Evolutionary conservation across 2,797 vertebrate species (phyloP), one percentile per base, ranked within the genome.

Genomic region (Novumbra hubbsi): DNA sequence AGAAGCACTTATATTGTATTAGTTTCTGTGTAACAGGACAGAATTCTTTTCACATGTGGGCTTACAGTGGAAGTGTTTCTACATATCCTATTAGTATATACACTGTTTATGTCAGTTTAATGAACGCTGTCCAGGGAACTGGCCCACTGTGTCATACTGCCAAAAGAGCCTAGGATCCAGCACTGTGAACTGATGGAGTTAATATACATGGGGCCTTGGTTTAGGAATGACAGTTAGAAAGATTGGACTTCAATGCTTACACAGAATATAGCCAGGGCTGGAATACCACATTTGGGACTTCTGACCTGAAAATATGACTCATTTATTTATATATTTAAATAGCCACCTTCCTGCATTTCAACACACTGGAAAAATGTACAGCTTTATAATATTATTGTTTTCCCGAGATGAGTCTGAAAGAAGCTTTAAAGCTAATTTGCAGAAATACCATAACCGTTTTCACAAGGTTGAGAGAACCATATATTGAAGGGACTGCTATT

Each of bases 111-210:
- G 4, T 63, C 1, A 21, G 27, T 63, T 63, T 15, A 24, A 14
- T 6, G 15, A 0, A 63, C 15, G 27, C 62, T 24, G 21, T 57
- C 55, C 1, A 8, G 55, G 55, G 24, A 24, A 65, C 63, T 30
- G 30, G 0, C 62, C 2, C 24, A 4, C 55, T 52, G 52, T 41
- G 70, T 34, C n/a, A 76, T 57, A 3, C 83, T 87, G 86, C 83
- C 79, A 89, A 85, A 85, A 60, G 73, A 83, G 72, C 55, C 79
- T 73, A 73, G 71, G 75, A 84, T 85, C 74, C 80, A 88, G 82
- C 90, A 92, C 91, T 92, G 90, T 93, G 91, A 93, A 79, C 79
- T 80, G 70, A 68, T 76, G n/a, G 71, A 67, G 70, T 73, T 70
- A 70, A 72, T 74, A n/a, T 81, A 78, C 68, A 1, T n/a, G 63